Evolutionary conservation across 2,888 invertebrate genomes (phyloP).

Genomic region (Drosophila suboccidentalis): DNA sequence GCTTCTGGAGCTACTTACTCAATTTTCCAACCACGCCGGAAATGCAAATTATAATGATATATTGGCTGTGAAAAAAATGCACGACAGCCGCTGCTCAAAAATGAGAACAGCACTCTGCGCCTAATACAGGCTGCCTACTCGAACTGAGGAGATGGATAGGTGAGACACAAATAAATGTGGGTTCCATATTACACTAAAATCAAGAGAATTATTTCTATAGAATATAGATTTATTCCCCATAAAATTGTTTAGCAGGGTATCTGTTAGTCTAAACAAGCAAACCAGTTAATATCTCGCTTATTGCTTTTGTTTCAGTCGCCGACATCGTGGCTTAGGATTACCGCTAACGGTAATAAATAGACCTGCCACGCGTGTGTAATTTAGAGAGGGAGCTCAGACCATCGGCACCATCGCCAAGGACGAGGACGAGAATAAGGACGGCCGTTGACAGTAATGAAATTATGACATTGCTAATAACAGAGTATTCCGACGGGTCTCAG

Average conservation of each 20-base stretch:
- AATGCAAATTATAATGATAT: constrained; percentile 83
- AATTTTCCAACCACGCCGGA: constrained; percentile 76
- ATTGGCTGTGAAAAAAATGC: constrained; percentile 80
- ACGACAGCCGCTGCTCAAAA: constrained; percentile 61
- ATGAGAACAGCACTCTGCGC: constrained; percentile 17
- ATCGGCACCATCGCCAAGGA: constrained; percentile 5
- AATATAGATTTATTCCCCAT: background rate
- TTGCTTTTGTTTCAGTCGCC: constrained; percentile 61
- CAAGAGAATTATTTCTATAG: background rate
- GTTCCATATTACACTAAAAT: background rate
- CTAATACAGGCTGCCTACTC: constrained; percentile 39
- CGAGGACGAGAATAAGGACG: constrained; percentile 29
- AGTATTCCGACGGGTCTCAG: constrained; percentile 59
- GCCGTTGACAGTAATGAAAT: constrained; percentile 82
- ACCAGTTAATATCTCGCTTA: constrained; percentile 36
- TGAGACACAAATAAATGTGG: background rate
- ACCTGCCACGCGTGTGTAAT: constrained; percentile 78
- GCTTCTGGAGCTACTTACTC: constrained; percentile 59
- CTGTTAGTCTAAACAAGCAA: background rate
- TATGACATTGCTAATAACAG: constrained; percentile 79
- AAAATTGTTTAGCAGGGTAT: constrained; percentile 37
- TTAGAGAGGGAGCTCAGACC: constrained; percentile 50
- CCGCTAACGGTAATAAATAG: constrained; percentile 79
- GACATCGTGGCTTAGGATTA: constrained; percentile 71
- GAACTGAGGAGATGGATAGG: constrained; percentile 6